These are phyloP conservation scores for Eriocheir sinensis DNA, from an alignment of 1,140 invertebrate species.

Conservation along the genomic window DNA sequence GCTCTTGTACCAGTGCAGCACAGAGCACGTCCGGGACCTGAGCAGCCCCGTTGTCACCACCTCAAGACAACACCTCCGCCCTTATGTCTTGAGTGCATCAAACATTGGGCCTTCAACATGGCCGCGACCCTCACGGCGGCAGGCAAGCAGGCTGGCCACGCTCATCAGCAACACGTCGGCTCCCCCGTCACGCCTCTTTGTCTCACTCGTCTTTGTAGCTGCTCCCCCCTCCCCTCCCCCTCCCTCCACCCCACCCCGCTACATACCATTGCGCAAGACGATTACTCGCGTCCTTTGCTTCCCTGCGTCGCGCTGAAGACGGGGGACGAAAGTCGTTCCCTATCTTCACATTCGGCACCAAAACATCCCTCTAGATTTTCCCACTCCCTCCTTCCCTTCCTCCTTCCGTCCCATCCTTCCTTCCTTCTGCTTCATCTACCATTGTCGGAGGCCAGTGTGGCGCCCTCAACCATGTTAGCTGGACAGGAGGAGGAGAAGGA, in stretches of 20 bases:
- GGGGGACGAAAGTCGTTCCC: conserved; percentile 19
- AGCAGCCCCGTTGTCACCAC: neutral
- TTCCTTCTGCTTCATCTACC: conserved; percentile 39
- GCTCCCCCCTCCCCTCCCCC: neutral
- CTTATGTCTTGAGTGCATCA: no score
- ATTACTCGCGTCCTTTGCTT: conserved; percentile 8
- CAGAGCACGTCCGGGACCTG: neutral
- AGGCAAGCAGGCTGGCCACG: conserved; percentile 34
- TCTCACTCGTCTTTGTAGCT: conserved; percentile 72
- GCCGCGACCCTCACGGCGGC: neutral
- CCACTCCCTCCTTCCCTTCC: neutral
- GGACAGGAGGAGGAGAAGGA: neutral
- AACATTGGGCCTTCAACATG: neutral
- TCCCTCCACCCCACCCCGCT: neutral
- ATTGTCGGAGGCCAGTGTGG: conserved; percentile 19
- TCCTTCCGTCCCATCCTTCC: neutral
- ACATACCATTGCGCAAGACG: conserved; percentile 31
- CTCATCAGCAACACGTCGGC: conserved; percentile 67
- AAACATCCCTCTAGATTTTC: neutral
- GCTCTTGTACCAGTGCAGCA: neutral
- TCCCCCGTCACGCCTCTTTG: conserved; percentile 67
- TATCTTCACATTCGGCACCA: conserved; percentile 11
- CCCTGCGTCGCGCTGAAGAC: neutral
- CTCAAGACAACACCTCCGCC: neutral
- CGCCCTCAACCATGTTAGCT: conserved; percentile 20